Conservation (phyloP, 2,888 invertebrate genomes). For the Apodemia hepburni region DNA sequence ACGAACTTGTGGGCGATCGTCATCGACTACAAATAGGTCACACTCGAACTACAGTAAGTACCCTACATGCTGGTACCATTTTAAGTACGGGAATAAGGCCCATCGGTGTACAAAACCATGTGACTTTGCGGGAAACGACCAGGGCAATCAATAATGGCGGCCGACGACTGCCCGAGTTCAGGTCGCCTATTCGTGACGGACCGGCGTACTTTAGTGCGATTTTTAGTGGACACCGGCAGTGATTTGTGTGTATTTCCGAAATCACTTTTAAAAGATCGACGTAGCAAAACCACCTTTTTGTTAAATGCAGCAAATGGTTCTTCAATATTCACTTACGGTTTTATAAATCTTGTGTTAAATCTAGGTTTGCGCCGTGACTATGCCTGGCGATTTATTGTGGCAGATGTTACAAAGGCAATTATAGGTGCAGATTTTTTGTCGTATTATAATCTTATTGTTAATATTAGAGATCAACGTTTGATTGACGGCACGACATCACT, state of each 20-base stretch:
- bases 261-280: neutral
- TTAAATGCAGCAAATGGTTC: constrained; percentile 30
- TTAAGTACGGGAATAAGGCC: constrained; percentile 19
- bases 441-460: constrained; percentile 24
- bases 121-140: constrained; percentile 20
- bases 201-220: neutral
- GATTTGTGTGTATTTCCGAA: neutral
- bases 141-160: constrained; percentile 25
- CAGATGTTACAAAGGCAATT: constrained; percentile 29
- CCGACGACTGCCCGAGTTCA: constrained; percentile 20
- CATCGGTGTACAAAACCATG: constrained; percentile 19
- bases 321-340: constrained; percentile 28
- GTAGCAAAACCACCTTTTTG: constrained; percentile 15
- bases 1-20: neutral
- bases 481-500: constrained; percentile 25
- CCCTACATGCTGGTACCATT: constrained; percentile 25
- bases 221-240: neutral
- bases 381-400: constrained; percentile 31
- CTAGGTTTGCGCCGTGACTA: constrained; percentile 32
- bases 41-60: neutral
- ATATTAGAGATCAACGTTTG: constrained; percentile 23
- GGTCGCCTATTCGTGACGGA: constrained; percentile 24
- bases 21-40: neutral
- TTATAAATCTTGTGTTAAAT: constrained; percentile 18
- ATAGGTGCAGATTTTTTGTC: constrained; percentile 23